These are phyloP conservation scores for Peribatodes rhomboidaria DNA, from an alignment of 2,888 invertebrate genomes.

Conservation along the genomic window DNA sequence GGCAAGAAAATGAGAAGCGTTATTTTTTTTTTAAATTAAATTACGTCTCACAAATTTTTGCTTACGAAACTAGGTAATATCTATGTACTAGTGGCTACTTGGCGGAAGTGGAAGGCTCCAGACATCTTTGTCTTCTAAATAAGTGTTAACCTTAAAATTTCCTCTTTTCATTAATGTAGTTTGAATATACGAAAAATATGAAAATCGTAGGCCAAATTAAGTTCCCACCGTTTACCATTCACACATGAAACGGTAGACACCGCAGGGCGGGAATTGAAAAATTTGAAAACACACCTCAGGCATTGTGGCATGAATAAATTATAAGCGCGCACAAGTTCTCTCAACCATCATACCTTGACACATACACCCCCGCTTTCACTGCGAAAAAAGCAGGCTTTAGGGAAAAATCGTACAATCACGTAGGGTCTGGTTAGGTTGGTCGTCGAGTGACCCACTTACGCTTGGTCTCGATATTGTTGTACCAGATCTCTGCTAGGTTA, in stretches of 20 bases:
- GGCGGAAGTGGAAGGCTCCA: too few relatives aligned
- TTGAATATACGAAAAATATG: constrained; percentile 2
- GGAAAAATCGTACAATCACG: constrained; percentile 63
- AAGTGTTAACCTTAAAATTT: too few relatives aligned
- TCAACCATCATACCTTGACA: constrained; percentile 59
- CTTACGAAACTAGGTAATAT: too few relatives aligned
- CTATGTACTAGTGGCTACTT: too few relatives aligned
- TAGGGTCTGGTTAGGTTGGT: constrained; percentile 64
- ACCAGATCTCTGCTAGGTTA: constrained; percentile 73
- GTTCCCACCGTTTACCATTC: neutral
- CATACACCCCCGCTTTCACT: constrained; percentile 54
- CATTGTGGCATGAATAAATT: constrained; percentile 81
- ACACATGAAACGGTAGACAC: constrained; percentile 51
- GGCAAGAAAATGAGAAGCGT: too few relatives aligned
- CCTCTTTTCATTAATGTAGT: too few relatives aligned
- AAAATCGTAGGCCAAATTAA: neutral
- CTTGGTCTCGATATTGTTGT: constrained; percentile 76
- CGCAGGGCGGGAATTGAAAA: constrained; percentile 67
- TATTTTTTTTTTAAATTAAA: too few relatives aligned
- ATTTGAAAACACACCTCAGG: constrained; percentile 73
- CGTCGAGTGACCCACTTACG: constrained; percentile 73
- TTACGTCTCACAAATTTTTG: too few relatives aligned
- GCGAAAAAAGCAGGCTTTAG: constrained; percentile 50
- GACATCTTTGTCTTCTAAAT: too few relatives aligned
- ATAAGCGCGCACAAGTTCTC: constrained; percentile 73